Base-by-base conservation (phyloP, 2,797 vertebrate genomes). In the Gobionotothen gibberifrons region DNA sequence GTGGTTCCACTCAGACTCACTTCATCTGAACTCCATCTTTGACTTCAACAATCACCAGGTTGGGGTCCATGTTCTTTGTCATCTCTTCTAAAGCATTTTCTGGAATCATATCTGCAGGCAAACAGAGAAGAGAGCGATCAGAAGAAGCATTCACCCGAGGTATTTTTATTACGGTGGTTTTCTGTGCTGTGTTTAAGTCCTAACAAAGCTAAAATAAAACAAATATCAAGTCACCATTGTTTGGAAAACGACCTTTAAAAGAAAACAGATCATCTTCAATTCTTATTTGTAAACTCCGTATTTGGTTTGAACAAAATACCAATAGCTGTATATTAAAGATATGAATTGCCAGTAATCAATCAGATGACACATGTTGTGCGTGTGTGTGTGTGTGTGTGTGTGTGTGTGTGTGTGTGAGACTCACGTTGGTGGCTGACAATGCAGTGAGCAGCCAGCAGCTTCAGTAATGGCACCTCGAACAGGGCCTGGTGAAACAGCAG, bases 81-180 rank as follows among this genome's bases (percentile, higher is more conserved):
- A 99, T 98, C 91, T 99, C 98, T 85, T 99, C 98, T 81, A 99
- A 94, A 85, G 98, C 98, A 7, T 99, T 99, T 94, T 99, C 98
- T 81, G 98, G 96, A 90, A 99, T 99, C 97, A 98, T 97, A 85
- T 99, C 98, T 99, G 75, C 49, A 83, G 10, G 2, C 6, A 40
- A 46, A 70, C 63, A 56, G 8, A 82, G 4, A 56, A 42, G 6
- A 48, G 13, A 11, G 13, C 32, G 16, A 19, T 58, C 47, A 62
- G 21, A 74, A 19, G 19, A 29, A 72, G 17, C 39, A 43, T 40
- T 66, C 21, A 56, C 0, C 0, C 0, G 3, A 3, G 3, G 17
- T 17, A 16, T 44, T 13, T 43, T 44, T 21, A 1, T 10, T 3
- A 29, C 22, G 22, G 22, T 26, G 22, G 22, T 26, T 3, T 26